Percentiles rank a stretch among this genome's conserved stretches.
These are phyloP conservation scores for Drosophila quinaria DNA, from an alignment of 2,888 invertebrate species.

Conservation along the genomic window DNA sequence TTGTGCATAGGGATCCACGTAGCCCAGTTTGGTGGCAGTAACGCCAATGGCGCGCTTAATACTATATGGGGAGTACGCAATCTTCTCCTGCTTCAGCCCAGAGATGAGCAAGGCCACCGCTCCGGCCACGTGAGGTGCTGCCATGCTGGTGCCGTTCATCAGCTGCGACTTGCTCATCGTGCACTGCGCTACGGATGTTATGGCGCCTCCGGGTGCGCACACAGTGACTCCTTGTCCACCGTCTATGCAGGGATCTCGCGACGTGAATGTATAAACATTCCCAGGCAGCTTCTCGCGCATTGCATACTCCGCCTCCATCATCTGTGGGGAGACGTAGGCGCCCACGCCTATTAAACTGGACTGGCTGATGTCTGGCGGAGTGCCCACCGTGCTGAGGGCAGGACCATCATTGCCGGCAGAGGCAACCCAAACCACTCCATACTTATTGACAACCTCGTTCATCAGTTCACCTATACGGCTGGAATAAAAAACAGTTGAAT, in stretches of 20 bases:
- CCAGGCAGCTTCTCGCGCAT: conserved; percentile 93
- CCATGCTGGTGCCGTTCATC: conserved; percentile 99
- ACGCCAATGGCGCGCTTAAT: conserved; percentile 96
- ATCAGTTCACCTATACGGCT: conserved; percentile 95
- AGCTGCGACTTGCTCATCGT: conserved; percentile 94
- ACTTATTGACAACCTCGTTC: conserved; percentile 95
- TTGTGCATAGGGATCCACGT: conserved; percentile 95
- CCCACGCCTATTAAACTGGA: conserved; percentile 96
- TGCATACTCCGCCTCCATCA: conserved; percentile 98
- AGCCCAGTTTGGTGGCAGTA: conserved; percentile 91
- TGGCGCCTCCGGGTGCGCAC: conserved; percentile 97
- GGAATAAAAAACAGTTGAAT: conserved; percentile 51
- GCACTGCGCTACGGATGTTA: conserved; percentile 96
- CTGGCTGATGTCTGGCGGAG: conserved; percentile 93
- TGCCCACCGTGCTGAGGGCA: conserved; percentile 94
- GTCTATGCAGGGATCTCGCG: conserved; percentile 94
- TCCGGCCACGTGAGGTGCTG: conserved; percentile 98
- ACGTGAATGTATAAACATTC: conserved; percentile 96
- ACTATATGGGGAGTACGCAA: conserved; percentile 94
- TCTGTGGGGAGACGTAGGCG: conserved; percentile 98
- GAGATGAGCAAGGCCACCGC: conserved; percentile 92
- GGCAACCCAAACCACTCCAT: conserved; percentile 96
- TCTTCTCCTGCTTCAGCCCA: conserved; percentile 90
- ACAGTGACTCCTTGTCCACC: conserved; percentile 95
- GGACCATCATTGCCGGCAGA: conserved; percentile 95